Conservation (phyloP, 2,797 vertebrate genomes). For the Hoplostethus atlanticus region DNA sequence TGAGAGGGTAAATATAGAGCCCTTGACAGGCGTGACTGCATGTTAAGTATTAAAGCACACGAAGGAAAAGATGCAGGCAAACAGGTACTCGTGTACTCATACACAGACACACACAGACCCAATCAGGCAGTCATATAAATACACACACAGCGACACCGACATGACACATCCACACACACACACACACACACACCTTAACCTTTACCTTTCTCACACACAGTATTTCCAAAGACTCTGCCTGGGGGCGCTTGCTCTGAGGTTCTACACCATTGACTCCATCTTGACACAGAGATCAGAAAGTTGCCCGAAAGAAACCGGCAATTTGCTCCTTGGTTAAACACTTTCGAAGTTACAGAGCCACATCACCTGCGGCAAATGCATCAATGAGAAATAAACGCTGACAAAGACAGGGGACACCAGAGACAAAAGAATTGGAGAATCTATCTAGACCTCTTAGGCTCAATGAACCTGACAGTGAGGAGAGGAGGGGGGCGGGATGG, state of each 20-base stretch:
- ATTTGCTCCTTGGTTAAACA: conserved; percentile 81
- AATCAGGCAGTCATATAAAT: conserved; percentile 18
- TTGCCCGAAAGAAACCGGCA: conserved; percentile 68
- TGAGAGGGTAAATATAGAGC: conserved; percentile 32
- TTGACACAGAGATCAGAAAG: conserved; percentile 74
- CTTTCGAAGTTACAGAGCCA: conserved; percentile 61
- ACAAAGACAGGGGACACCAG: conserved; percentile 62
- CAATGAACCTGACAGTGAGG: conserved; percentile 37
- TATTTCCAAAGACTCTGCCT: conserved; percentile 35
- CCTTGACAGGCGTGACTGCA: background rate
- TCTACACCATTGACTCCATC: conserved; percentile 58
- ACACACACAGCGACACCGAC: conserved; percentile 17
- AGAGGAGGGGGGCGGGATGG: background rate
- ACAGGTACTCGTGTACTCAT: background rate
- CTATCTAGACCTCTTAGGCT: conserved; percentile 59
- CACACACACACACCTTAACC: conserved; percentile 34
- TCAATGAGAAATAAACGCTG: conserved; percentile 67
- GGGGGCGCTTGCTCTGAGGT: conserved; percentile 50
- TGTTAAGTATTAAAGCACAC: background rate
- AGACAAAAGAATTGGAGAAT: conserved; percentile 48
- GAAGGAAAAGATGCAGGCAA: background rate
- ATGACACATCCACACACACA: conserved; percentile 17
- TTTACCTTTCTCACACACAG: conserved; percentile 26
- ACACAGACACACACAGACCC: conserved; percentile 6
- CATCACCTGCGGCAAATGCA: conserved; percentile 68